A percentile compares a stretch with the other conserved stretches of the same genome.
These are phyloP conservation scores for Chrysomallon squamiferum DNA, from an alignment of 1,140 invertebrate species.

Conservation along the genomic window DNA sequence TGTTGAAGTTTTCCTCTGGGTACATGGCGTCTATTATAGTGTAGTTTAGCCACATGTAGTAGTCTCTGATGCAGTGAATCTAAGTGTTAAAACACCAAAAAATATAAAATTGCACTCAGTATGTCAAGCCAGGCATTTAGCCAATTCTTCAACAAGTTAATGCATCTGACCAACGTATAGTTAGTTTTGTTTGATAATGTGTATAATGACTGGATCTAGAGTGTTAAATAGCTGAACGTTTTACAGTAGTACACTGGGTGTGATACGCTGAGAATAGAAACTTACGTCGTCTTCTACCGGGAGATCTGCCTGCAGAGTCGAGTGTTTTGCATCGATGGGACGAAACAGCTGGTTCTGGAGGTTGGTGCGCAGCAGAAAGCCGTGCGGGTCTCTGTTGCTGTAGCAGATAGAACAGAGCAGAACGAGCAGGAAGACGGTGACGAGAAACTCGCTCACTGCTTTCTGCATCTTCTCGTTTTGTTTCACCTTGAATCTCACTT, in stretches of 20 bases:
- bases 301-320: no score
- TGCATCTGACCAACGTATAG: no score
- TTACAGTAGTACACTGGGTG: no score
- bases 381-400: slow-evolving; percentile 55
- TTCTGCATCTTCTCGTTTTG: not conserved
- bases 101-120: no score
- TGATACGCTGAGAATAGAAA: no score
- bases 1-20: slow-evolving; percentile 24
- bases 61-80: slow-evolving; percentile 11
- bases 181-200: no score
- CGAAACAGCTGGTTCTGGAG: slow-evolving; percentile 36
- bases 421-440: slow-evolving; percentile 59
- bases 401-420: slow-evolving; percentile 58
- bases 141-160: no score
- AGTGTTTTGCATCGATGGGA: no score
- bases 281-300: no score
- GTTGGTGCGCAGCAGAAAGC: slow-evolving; percentile 52
- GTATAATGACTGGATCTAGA: no score
- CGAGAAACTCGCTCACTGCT: slow-evolving; percentile 45
- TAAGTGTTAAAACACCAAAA: not conserved
- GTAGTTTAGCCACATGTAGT: slow-evolving; percentile 26
- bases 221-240: no score
- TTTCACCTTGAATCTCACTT: not conserved
- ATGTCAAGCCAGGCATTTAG: no score
- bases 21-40: slow-evolving; percentile 26